These are phyloP conservation scores for Drosophila oshimai DNA, from an alignment of 1,140 invertebrate species.

Conservation along the genomic window DNA sequence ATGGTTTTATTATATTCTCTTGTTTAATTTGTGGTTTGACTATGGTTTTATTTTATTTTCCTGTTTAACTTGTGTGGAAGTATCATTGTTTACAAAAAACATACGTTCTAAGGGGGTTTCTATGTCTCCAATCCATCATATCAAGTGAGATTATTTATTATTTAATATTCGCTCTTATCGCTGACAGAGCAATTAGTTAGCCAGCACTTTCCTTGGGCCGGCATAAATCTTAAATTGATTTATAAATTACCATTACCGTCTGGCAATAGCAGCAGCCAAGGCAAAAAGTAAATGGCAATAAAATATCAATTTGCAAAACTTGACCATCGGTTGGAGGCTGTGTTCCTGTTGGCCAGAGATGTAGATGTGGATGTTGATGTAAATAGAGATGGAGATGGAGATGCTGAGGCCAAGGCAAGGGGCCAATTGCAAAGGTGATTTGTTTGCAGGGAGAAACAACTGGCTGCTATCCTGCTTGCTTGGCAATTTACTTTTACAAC, in stretches of 20 bases:
- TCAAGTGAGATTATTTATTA: too few species aligned
- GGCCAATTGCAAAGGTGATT: constrained; percentile 57
- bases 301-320: constrained; percentile 60
- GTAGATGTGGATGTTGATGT: not conserved
- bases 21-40: too few species aligned
- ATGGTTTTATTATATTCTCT: too few species aligned
- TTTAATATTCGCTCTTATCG: constrained; percentile 8
- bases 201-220: constrained; percentile 9
- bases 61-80: too few species aligned
- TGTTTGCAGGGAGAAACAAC: constrained; percentile 42
- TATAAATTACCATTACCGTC: constrained; percentile 50
- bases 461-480: constrained; percentile 11
- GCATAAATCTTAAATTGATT: constrained; percentile 48
- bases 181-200: constrained; percentile 47
- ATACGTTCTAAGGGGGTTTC: too few species aligned
- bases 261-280: not conserved
- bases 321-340: constrained; percentile 14
- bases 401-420: not conserved
- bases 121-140: too few species aligned
- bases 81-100: too few species aligned
- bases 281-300: constrained; percentile 53
- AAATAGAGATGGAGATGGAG: not conserved
- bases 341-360: not conserved
- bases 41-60: too few species aligned
- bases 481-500: constrained; percentile 60